Percentiles rank a stretch among this genome's conserved stretches.
Evolutionary conservation across 2,113 vertebrate genomes (phyloP).

Genomic region (Myxocyprinus asiaticus): DNA sequence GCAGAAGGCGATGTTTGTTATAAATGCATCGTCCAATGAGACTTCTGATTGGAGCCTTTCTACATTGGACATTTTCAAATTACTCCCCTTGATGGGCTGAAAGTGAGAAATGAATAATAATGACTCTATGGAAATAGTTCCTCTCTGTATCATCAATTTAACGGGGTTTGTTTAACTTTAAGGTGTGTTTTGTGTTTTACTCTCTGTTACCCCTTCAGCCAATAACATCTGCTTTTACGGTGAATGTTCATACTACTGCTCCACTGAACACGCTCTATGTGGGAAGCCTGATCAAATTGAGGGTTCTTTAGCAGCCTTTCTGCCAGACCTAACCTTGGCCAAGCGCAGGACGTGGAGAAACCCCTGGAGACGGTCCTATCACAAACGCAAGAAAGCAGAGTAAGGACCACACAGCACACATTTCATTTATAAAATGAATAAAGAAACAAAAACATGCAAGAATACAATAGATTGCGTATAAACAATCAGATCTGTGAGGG

Average conservation of each 20-base stretch:
- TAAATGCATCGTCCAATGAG: too few relatives aligned
- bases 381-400: constrained; percentile 99
- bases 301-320: constrained; percentile 94
- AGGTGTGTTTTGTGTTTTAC: neutral
- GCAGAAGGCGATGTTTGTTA: too few relatives aligned
- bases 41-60: too few relatives aligned
- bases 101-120: too few relatives aligned
- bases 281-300: constrained; percentile 95
- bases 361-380: constrained; percentile 97
- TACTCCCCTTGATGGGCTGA: too few relatives aligned
- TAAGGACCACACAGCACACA: constrained; percentile 67
- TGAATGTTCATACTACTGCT: constrained; percentile 98
- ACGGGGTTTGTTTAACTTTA: neutral
- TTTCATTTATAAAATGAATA: neutral
- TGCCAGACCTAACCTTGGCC: constrained; percentile 90
- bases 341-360: constrained; percentile 98
- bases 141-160: too few relatives aligned
- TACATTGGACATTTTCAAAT: too few relatives aligned
- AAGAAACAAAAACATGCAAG: too few relatives aligned
- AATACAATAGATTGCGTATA: too few relatives aligned
- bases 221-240: constrained; percentile 99
- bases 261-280: constrained; percentile 95
- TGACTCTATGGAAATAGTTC: too few relatives aligned
- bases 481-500: too few relatives aligned
- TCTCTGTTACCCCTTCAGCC: constrained; percentile 70